These are phyloP conservation scores for Pteronotus mesoamericanus DNA, from an alignment of 2,797 vertebrate genomes.

Conservation along the genomic window DNA sequence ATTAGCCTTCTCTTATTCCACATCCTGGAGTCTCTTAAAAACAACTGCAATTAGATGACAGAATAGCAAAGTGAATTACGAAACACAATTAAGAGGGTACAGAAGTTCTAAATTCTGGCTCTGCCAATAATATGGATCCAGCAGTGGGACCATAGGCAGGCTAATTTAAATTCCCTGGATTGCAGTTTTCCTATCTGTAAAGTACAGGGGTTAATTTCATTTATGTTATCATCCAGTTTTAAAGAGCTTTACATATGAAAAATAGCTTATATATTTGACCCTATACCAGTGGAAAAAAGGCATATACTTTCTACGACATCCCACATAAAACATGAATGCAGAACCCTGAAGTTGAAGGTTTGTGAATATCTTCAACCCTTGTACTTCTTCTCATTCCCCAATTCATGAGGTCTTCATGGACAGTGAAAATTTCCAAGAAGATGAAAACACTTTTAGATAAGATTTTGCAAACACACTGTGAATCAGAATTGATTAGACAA, in stretches of 20 bases:
- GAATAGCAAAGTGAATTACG: slow-evolving; percentile 27
- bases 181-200: slow-evolving; percentile 38
- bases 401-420: slow-evolving; percentile 62
- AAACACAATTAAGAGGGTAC: neutral
- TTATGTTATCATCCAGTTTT: slow-evolving; percentile 38
- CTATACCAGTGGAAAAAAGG: slow-evolving; percentile 38
- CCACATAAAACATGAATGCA: slow-evolving; percentile 38
- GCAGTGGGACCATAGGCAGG: neutral
- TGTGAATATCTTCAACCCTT: slow-evolving; percentile 51
- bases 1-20: slow-evolving; percentile 12
- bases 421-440: slow-evolving; percentile 57
- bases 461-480: slow-evolving; percentile 53
- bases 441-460: slow-evolving; percentile 59
- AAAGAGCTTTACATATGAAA: slow-evolving; percentile 34
- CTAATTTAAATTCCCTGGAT: slow-evolving; percentile 21
- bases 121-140: slow-evolving; percentile 1
- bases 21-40: slow-evolving; percentile 7
- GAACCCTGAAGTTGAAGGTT: slow-evolving; percentile 51
- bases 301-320: slow-evolving; percentile 28
- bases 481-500: slow-evolving; percentile 50
- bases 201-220: slow-evolving; percentile 25
- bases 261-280: slow-evolving; percentile 26
- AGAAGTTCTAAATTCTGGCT: slow-evolving; percentile 30
- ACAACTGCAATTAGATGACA: neutral
- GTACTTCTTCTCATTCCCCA: slow-evolving; percentile 67